Conservation (phyloP, 2,113 vertebrate species). For the Mystacornis crossleyi region DNA sequence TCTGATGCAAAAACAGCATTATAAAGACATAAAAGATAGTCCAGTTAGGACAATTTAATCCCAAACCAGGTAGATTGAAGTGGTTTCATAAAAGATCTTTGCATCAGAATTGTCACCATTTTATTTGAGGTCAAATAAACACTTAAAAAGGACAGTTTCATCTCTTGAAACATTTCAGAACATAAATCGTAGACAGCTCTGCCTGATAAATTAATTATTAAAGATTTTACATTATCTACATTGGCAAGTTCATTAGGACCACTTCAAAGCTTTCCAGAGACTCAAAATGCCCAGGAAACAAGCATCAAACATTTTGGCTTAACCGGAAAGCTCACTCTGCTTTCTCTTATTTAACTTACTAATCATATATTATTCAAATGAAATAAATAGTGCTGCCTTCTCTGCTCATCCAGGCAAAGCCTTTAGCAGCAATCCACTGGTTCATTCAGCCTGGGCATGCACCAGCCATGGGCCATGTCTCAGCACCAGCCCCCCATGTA, state of each 20-base stretch:
- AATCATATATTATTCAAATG: constrained; percentile 45
- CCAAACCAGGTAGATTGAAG: neutral
- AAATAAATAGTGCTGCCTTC: neutral
- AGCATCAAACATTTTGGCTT: constrained; percentile 1
- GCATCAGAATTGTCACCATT: neutral
- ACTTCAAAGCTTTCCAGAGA: constrained; percentile 18
- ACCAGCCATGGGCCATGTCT: neutral
- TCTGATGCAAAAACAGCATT: neutral
- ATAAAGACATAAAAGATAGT: neutral
- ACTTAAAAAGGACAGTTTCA: neutral
- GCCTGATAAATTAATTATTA: constrained; percentile 57
- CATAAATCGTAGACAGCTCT: neutral
- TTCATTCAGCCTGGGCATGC: neutral
- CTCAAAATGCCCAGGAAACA: constrained; percentile 6
- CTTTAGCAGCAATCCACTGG: neutral
- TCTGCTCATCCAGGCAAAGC: neutral
- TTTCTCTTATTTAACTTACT: constrained; percentile 40
- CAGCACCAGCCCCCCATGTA: neutral
- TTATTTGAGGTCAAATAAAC: neutral
- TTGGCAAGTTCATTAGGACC: constrained; percentile 28
- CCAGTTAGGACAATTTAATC: neutral
- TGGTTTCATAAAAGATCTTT: neutral
- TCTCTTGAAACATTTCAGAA: constrained; percentile 16
- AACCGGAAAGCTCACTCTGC: constrained; percentile 10
- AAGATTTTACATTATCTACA: constrained; percentile 53